Evolutionary conservation across 1,140 invertebrate species (phyloP).

Genomic region (Riptortus pedestris): DNA sequence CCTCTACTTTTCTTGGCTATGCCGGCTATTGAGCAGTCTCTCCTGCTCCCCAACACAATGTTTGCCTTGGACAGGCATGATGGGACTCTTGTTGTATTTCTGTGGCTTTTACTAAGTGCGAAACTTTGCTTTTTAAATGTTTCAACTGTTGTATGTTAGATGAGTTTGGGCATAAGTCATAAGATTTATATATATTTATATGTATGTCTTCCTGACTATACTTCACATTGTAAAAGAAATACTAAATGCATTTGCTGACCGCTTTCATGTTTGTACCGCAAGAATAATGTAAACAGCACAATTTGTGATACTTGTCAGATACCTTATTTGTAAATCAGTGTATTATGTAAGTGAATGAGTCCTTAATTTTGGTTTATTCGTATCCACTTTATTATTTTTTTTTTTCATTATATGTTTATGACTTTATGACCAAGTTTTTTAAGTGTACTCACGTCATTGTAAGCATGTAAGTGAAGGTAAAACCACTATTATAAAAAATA

Average conservation of each 20-base stretch:
- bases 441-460: no score
- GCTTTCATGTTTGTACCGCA: constrained; percentile 7
- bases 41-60: not conserved
- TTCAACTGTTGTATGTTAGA: constrained; percentile 2
- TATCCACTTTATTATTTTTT: no score
- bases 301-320: not conserved
- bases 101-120: constrained; percentile 7
- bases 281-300: not conserved
- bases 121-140: not conserved
- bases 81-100: constrained; percentile 2
- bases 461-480: no score
- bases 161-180: not conserved
- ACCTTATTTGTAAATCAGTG: no score
- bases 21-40: not conserved
- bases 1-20: constrained; percentile 8
- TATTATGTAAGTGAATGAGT: no score
- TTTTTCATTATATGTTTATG: no score
- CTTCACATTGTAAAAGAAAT: not conserved
- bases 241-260: constrained; percentile 2
- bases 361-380: no score
- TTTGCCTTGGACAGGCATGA: not conserved
- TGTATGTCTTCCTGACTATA: not conserved
- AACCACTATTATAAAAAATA: no score
- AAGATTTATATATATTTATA: not conserved
- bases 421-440: no score